These are phyloP conservation scores for Pomatostomus ruficeps DNA, from an alignment of 2,113 vertebrate genomes.

Conservation along the genomic window DNA sequence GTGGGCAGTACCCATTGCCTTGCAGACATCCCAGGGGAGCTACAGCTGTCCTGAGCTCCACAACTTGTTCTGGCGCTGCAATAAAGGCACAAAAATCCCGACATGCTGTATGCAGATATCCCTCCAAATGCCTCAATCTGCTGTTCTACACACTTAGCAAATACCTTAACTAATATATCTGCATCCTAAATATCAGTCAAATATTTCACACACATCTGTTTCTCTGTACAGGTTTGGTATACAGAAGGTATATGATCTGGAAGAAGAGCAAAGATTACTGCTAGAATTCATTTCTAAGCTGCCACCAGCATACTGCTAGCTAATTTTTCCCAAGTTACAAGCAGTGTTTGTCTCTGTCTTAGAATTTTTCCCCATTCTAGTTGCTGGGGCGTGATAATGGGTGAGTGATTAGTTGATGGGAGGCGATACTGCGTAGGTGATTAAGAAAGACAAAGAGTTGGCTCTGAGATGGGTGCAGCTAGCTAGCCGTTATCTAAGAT, in stretches of 20 bases:
- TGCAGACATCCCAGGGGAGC: not conserved
- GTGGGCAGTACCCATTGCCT: not conserved
- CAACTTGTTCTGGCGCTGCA: not conserved
- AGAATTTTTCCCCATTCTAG: too few relatives aligned
- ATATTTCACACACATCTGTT: not conserved
- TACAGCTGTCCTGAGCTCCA: not conserved
- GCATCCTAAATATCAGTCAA: not conserved
- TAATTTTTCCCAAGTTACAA: not conserved
- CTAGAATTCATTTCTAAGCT: not conserved
- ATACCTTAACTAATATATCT: not conserved
- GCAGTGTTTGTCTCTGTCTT: too few relatives aligned
- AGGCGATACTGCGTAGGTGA: too few relatives aligned
- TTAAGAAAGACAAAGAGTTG: too few relatives aligned
- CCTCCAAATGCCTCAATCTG: not conserved
- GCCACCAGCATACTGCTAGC: not conserved
- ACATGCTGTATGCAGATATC: not conserved
- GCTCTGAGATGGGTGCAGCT: too few relatives aligned
- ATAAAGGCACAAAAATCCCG: not conserved
- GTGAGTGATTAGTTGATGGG: too few relatives aligned
- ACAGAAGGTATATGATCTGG: not conserved
- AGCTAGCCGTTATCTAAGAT: too few relatives aligned
- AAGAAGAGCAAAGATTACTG: not conserved
- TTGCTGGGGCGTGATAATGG: too few relatives aligned
- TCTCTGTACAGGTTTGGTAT: not conserved
- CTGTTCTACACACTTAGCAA: not conserved